Evolutionary conservation across 2,888 invertebrate genomes (phyloP).

Genomic region (Thalpophila matura): DNA sequence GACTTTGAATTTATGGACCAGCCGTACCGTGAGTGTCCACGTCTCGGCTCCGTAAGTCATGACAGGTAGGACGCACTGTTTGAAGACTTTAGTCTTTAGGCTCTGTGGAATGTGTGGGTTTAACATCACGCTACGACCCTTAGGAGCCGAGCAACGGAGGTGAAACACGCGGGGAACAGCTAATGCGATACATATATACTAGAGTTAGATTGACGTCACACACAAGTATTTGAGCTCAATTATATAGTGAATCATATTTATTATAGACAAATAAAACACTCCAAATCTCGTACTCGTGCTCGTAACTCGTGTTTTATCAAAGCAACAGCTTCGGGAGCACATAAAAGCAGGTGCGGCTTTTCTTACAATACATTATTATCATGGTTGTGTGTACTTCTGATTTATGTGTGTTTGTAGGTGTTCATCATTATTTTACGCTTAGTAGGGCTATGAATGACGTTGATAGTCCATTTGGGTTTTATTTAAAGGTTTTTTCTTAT

Average conservation of each 20-base stretch:
- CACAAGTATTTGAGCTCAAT: slow-evolving; percentile 60
- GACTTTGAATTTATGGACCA: too few relatives aligned
- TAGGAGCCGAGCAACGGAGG: too few relatives aligned
- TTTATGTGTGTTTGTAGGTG: slow-evolving; percentile 19
- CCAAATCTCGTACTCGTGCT: slow-evolving; percentile 57
- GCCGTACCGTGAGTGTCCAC: too few relatives aligned
- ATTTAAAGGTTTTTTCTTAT: neutral
- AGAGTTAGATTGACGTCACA: slow-evolving; percentile 68
- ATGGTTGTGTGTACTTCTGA: slow-evolving; percentile 7
- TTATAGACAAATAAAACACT: slow-evolving; percentile 76
- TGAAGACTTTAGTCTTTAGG: too few relatives aligned
- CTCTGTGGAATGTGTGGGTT: too few relatives aligned
- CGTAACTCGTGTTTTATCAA: slow-evolving; percentile 65
- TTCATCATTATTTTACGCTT: slow-evolving; percentile 38
- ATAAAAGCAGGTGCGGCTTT: slow-evolving; percentile 61
- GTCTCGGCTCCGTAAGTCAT: too few relatives aligned
- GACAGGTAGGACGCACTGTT: too few relatives aligned
- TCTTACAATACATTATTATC: slow-evolving; percentile 43
- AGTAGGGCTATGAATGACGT: slow-evolving; percentile 25
- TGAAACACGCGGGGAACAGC: too few relatives aligned
- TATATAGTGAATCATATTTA: slow-evolving; percentile 67
- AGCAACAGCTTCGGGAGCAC: slow-evolving; percentile 62
- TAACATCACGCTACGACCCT: too few relatives aligned
- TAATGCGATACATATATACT: too few relatives aligned
- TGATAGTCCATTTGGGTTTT: slow-evolving; percentile 29